Base-by-base conservation (phyloP, 30 jellyfish, hydroid and myxozoan genomes). In the Nemopilema nomurai region DNA sequence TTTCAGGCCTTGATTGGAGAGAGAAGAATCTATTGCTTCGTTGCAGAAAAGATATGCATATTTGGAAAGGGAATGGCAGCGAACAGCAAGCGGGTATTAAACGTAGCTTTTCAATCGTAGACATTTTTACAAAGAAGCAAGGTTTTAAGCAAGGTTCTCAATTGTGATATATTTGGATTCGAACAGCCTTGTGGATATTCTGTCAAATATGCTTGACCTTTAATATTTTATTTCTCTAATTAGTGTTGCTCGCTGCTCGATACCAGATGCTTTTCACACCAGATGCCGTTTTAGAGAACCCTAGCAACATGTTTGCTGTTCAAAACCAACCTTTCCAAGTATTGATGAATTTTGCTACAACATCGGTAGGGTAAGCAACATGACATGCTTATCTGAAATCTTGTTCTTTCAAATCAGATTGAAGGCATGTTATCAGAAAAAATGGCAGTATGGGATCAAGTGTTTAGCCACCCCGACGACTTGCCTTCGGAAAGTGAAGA, bases 1-100 rank as follows among this genome's bases (percentile, higher is more conserved):
- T n/a, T 50, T 51, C 49, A 94, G 99, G 99, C 99, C 0, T 87
- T 94, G 83, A 90, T 94, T 73, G 99, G 94, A 16, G 99, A 94
- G 66, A 71, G 99, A 69, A 53, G 99, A 41, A 80, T 94, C 31
- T 94, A 84, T 71, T 89, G 99, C 77, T 94, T 89, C 80, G 97
- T 94, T 51, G 97, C 97, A 27, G 99, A 94, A 16, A 74, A 97
- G 49, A 79, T 94, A 63, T 89, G 97, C 51, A 31, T 95, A 18
- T 94, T 82, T 76, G 97, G 99, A 51, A 72, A 92, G 25, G 99
- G 99, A 0, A 53, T 94, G 95, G 85, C 92, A 0, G 89, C 69
- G 13, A 78, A 85, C 57, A 94, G 91, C 73, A 81, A 87, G 29
- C 74, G 95, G 84, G 99, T 94, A 79, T 19, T 90, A 62, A 0